Evolutionary conservation across 2,797 vertebrate genomes (phyloP), one percentile per base, ranked within the genome.

Genomic region (Neosalanx taihuensis): DNA sequence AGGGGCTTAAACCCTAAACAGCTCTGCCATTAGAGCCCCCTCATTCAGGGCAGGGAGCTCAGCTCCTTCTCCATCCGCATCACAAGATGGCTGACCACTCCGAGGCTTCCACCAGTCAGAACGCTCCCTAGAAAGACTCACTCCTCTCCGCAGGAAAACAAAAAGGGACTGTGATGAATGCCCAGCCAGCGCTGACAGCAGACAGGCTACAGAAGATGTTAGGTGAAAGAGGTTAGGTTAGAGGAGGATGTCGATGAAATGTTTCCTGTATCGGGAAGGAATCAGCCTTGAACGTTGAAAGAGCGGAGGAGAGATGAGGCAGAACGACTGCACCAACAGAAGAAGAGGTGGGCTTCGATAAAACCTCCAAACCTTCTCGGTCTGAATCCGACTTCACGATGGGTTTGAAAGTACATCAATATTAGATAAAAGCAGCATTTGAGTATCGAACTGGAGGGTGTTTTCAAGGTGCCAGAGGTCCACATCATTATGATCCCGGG

Each of bases 21-120:
- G 75, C 79, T 84, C 79, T 26, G 23, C 23, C 76, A 82, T 81
- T 77, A 74, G 66, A 60, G 13, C 66, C 62, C 56, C 66, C 67
- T 35, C 53, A 60, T 70, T 79, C 71, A 79, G 82, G 76, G 53
- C 73, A 76, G 62, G 68, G 69, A 72, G 78, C 83, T 71, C 58
- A 76, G 72, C 62, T 72, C 76, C 79, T 77, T 79, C 70, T 69
- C 83, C 82, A 81, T 85, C 87, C 85, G 82, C 77, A 73, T 4
- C 74, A 81, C 81, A 87, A 88, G 84, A 88, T 88, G 86, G 86
- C 86, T 83, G 80, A 84, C 83, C 87, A 78, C 71, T 81, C 83
- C 78, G 77, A 3, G 71, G 69, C 75, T 1, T 41, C 61, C 76
- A 69, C 83, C 87, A 79, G 83, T 85, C 80, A 82, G 58, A 60